A percentile compares a stretch with the other conserved stretches of the same genome.
These are phyloP conservation scores for Dendrocincla tyrannina DNA, from an alignment of 2,797 vertebrate species.

Conservation along the genomic window DNA sequence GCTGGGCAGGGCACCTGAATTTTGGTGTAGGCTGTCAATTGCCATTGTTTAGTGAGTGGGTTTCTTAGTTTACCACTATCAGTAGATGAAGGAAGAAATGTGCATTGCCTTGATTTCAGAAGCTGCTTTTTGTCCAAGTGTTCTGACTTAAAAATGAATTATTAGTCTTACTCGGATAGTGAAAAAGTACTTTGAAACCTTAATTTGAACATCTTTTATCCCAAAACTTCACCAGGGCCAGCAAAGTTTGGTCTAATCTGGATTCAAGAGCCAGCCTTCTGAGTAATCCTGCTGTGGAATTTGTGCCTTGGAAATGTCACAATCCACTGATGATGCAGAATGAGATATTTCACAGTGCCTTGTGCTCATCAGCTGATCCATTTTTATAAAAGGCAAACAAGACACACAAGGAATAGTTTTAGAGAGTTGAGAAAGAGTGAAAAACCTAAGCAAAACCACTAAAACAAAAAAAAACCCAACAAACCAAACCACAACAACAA, in stretches of 20 bases:
- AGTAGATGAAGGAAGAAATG: neutral
- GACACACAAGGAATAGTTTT: neutral
- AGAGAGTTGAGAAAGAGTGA: neutral
- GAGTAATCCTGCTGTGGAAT: neutral
- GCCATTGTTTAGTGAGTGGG: neutral
- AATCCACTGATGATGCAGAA: neutral
- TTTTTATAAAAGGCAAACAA: neutral
- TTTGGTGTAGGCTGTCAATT: neutral
- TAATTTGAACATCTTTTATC: neutral
- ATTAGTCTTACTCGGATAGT: neutral
- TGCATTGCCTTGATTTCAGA: neutral
- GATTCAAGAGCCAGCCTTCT: neutral
- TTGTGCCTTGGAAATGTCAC: neutral
- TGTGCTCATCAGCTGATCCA: neutral
- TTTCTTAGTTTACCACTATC: neutral
- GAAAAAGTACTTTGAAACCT: neutral
- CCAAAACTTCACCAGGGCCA: rapidly evolving
- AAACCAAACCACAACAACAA: rapidly evolving
- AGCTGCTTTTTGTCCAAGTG: neutral
- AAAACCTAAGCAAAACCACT: neutral
- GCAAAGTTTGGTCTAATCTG: neutral
- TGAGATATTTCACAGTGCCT: neutral
- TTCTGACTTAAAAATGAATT: neutral
- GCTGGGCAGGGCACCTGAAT: neutral
- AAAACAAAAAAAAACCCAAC: neutral